phyloP scores from a whole-genome alignment of 2,113 vertebrate species.

The Gymnobelideus leadbeateri region DNA sequence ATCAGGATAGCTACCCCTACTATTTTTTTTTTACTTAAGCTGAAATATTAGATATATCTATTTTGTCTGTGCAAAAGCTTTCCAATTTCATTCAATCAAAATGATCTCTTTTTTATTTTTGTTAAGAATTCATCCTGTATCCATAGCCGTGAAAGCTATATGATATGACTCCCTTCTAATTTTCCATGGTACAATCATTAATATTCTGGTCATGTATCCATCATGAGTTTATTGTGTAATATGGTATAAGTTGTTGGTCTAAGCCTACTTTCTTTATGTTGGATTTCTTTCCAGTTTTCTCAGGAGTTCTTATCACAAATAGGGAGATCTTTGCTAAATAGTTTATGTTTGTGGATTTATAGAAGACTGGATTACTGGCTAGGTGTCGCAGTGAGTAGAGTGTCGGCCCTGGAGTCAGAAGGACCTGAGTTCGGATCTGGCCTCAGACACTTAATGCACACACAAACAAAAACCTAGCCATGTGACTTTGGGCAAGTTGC shows the following conservation, averaged over 20 bases:
- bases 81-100: not conserved
- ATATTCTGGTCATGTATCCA: no score
- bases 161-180: not conserved
- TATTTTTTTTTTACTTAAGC: no score
- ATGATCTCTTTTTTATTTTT: not conserved
- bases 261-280: not conserved
- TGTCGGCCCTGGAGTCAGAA: no score
- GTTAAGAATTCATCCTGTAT: not conserved
- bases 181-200: not conserved
- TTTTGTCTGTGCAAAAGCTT: not conserved
- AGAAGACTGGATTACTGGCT: not conserved
- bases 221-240: not conserved
- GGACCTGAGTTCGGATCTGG: no score
- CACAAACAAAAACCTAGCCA: no score
- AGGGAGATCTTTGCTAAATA: not conserved
- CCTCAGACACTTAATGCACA: no score
- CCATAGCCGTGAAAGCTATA: not conserved
- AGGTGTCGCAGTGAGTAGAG: no score
- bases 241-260: not conserved
- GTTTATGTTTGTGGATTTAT: not conserved
- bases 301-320: not conserved
- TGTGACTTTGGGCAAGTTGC: no score
- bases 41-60: no score
- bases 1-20: no score
- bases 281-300: not conserved